Conservation (phyloP, 2,797 vertebrate genomes). For the Siniperca scherzeri region DNA sequence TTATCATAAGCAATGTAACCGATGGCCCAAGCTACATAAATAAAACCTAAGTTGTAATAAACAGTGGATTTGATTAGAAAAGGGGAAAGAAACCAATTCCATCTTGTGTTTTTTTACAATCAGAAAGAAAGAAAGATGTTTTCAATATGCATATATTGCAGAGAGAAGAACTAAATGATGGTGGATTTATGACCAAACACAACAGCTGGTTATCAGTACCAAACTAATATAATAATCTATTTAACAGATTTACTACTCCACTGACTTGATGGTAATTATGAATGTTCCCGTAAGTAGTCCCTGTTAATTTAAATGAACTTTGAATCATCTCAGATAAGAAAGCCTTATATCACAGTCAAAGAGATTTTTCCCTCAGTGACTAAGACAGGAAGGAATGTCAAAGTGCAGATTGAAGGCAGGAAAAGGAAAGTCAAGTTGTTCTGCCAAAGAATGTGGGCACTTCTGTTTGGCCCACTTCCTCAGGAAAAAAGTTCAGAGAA, state of each 20-base stretch:
- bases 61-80: not conserved
- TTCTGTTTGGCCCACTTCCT: constrained; percentile 62
- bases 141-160: not conserved
- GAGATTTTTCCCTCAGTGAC: constrained; percentile 14
- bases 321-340: not conserved
- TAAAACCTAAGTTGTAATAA: not conserved
- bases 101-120: not conserved
- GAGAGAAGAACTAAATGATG: not conserved
- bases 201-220: constrained; percentile 35
- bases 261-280: not conserved
- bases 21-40: not conserved
- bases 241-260: not conserved
- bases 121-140: constrained; percentile 26
- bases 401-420: constrained; percentile 51
- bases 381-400: constrained; percentile 48
- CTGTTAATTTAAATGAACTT: not conserved
- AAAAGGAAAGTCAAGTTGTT: constrained; percentile 65
- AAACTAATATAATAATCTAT: not conserved
- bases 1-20: not conserved
- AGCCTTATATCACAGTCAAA: not conserved
- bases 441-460: constrained; percentile 46
- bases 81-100: not conserved
- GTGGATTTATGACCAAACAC: constrained; percentile 33
- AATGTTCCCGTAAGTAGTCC: not conserved
- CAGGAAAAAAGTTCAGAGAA: constrained; percentile 33